A percentile compares a stretch with the other conserved stretches of the same genome.
Evolutionary conservation across 2,888 invertebrate species (phyloP).

Genomic region (Tetropium fuscum): DNA sequence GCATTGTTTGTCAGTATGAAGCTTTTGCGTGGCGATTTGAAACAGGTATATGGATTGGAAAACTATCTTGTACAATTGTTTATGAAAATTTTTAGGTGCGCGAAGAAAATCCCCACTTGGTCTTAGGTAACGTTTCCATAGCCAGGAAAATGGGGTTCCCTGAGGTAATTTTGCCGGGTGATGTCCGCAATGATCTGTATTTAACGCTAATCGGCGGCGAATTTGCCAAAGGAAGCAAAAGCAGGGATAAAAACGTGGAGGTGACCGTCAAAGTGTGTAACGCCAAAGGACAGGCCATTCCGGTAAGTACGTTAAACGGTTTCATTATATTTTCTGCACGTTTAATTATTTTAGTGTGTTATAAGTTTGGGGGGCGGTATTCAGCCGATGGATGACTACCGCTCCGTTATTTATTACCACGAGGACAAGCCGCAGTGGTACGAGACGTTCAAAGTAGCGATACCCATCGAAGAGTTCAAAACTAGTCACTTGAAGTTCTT

Average conservation of each 20-base stretch:
- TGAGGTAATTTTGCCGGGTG: constrained; percentile 93
- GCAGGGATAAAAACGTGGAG: constrained; percentile 95
- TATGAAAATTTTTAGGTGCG: constrained; percentile 4
- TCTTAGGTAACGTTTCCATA: constrained; percentile 84
- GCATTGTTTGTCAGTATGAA: constrained; percentile 88
- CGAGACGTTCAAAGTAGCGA: constrained; percentile 92
- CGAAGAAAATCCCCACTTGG: constrained; percentile 89
- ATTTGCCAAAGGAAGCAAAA: constrained; percentile 88
- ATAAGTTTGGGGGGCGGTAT: constrained; percentile 86
- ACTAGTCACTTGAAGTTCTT: constrained; percentile 88
- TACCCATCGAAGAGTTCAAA: constrained; percentile 91
- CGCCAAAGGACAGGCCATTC: constrained; percentile 78
- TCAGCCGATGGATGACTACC: constrained; percentile 79
- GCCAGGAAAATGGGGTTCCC: constrained; percentile 98
- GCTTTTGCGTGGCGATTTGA: constrained; percentile 87
- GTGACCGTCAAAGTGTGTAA: constrained; percentile 89
- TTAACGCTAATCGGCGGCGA: constrained; percentile 87
- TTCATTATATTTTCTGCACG: constrained; percentile 5
- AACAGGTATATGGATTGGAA: too few species aligned
- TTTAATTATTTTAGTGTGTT: constrained; percentile 72
- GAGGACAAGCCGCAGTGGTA: constrained; percentile 96
- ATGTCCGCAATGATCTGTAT: constrained; percentile 96
- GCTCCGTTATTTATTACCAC: constrained; percentile 94
- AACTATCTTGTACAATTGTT: not conserved
- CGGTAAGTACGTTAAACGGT: constrained; percentile 65